These are phyloP conservation scores for Folsomia manolachei DNA, from an alignment of 2,888 invertebrate species.

Conservation along the genomic window DNA sequence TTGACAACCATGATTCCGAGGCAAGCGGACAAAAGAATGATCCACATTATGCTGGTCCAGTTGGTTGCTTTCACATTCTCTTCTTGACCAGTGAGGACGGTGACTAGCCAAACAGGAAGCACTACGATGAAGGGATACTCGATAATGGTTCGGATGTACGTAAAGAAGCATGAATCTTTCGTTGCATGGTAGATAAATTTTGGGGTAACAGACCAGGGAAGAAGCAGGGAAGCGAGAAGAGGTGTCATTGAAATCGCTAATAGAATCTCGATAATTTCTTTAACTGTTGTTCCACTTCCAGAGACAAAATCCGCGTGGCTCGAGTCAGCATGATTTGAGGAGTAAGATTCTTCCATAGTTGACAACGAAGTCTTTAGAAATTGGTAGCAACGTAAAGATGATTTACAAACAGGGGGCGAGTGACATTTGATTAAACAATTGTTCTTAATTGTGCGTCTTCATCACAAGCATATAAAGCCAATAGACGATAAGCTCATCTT, in stretches of 20 bases:
- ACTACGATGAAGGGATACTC: constrained; percentile 43
- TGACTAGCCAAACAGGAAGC: constrained; percentile 33
- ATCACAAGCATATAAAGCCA: too few relatives aligned
- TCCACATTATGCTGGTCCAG: constrained; percentile 17
- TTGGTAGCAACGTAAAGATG: too few relatives aligned
- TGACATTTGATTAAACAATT: too few relatives aligned
- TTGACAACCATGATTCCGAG: constrained; percentile 41
- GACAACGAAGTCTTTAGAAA: too few relatives aligned
- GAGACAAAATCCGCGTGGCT: constrained; percentile 41
- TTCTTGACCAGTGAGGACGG: constrained; percentile 33
- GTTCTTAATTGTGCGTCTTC: too few relatives aligned
- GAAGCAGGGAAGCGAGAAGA: constrained; percentile 34
- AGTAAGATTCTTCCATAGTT: too few relatives aligned
- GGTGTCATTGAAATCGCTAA: constrained; percentile 39
- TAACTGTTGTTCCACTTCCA: constrained; percentile 38
- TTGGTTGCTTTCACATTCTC: neutral
- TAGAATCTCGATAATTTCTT: constrained; percentile 42
- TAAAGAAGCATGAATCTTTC: constrained; percentile 25
- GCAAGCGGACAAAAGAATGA: constrained; percentile 20
- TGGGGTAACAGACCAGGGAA: constrained; percentile 45
- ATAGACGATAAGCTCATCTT: too few relatives aligned
- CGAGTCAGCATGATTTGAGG: too few relatives aligned
- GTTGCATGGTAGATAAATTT: constrained; percentile 31
- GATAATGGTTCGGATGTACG: constrained; percentile 36
- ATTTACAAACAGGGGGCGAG: too few relatives aligned